Percentiles rank a stretch among this genome's conserved stretches.
These are phyloP conservation scores for Drosophila lacertosa DNA, from an alignment of 1,140 invertebrate species.

Conservation along the genomic window DNA sequence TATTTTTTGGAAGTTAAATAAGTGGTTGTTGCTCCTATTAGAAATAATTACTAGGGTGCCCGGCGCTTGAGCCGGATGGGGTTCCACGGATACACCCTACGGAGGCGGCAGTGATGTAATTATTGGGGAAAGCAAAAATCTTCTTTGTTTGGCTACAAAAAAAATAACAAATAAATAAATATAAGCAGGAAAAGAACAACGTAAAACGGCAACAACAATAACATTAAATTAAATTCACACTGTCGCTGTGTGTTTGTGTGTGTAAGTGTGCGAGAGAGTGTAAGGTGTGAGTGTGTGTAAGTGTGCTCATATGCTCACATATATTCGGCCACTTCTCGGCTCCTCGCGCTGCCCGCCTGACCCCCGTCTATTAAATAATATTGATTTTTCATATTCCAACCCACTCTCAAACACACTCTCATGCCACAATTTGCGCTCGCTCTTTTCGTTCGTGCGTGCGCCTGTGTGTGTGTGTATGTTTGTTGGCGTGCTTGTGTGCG, in stretches of 20 bases:
- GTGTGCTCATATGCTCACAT: conserved; percentile 47
- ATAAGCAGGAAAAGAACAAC: conserved; percentile 56
- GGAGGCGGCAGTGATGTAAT: conserved; percentile 63
- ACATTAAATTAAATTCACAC: conserved; percentile 71
- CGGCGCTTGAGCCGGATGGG: conserved; percentile 25
- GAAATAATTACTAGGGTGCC: conserved; percentile 11
- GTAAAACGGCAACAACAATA: conserved; percentile 72
- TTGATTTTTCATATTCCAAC: conserved; percentile 80
- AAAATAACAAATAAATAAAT: conserved; percentile 69
- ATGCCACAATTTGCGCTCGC: conserved; percentile 43
- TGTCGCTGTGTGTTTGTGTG: conserved; percentile 10
- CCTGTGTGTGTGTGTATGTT: conserved; percentile 14
- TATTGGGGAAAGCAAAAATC: conserved; percentile 56
- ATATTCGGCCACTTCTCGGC: conserved; percentile 60
- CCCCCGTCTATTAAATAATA: conserved; percentile 76
- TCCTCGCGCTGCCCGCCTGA: conserved; percentile 16
- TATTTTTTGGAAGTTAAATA: conserved; percentile 13
- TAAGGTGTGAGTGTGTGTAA: conserved; percentile 4
- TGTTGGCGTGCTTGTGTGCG: conserved; percentile 16
- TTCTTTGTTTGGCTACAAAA: conserved; percentile 67
- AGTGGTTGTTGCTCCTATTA: conserved; percentile 33
- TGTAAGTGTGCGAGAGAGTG: conserved; percentile 36
- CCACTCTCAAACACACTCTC: conserved; percentile 47
- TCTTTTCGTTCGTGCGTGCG: conserved; percentile 52
- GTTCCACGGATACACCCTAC: conserved; percentile 35